phyloP scores from a whole-genome alignment of 92 coral and sea anemone genomes.

The Palythoa heliodiscus region DNA sequence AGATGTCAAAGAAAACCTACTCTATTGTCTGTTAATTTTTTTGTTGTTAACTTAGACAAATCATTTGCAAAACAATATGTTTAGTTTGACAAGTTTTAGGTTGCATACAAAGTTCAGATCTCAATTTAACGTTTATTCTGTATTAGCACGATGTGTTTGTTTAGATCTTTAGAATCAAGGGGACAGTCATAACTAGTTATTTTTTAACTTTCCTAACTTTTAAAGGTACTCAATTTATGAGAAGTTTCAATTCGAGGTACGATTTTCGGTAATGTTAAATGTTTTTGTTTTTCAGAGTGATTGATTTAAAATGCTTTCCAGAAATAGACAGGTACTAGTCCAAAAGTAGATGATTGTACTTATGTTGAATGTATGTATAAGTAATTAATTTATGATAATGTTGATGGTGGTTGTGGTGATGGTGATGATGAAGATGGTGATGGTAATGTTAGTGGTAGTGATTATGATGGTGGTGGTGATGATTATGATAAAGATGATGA shows the following conservation, averaged over 20 bases:
- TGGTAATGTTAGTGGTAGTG: background rate
- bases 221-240: no score
- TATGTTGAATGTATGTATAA: background rate
- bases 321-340: conserved; percentile 23
- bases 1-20: no score
- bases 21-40: no score
- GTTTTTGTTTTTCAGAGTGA: conserved; percentile 13
- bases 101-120: no score
- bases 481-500: background rate
- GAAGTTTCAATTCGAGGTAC: background rate
- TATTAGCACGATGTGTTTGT: no score
- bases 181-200: no score
- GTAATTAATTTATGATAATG: background rate
- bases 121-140: no score
- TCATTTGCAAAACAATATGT: no score
- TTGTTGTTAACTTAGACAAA: no score
- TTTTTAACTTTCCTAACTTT: no score
- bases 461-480: background rate
- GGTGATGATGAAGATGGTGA: background rate
- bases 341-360: background rate
- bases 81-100: no score
- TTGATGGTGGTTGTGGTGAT: background rate
- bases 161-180: no score
- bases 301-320: conserved; percentile 23
- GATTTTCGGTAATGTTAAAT: background rate